Conservation (phyloP, 2,888 invertebrate genomes). For the Lycocerus yunnanus region DNA sequence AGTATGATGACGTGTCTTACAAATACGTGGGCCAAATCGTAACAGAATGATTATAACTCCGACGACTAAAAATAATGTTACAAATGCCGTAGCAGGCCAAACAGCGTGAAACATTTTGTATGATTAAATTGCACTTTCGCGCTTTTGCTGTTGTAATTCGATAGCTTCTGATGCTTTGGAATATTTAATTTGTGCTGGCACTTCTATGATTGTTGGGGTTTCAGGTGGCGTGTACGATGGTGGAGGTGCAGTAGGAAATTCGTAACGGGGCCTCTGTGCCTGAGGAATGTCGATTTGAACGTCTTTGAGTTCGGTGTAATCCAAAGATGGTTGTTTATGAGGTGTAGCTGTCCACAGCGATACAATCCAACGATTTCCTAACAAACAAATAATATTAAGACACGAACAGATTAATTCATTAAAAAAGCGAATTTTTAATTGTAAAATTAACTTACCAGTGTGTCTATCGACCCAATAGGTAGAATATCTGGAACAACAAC, state of each 20-base stretch:
- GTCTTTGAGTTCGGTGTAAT: slow-evolving; percentile 73
- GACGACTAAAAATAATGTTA: slow-evolving; percentile 72
- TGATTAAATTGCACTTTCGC: slow-evolving; percentile 77
- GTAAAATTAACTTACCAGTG: slow-evolving; percentile 64
- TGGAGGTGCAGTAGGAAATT: slow-evolving; percentile 46
- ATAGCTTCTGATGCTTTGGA: slow-evolving; percentile 37
- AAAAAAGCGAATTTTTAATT: neutral
- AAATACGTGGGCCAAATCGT: slow-evolving; percentile 74
- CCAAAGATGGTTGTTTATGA: slow-evolving; percentile 79
- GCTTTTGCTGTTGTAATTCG: slow-evolving; percentile 68
- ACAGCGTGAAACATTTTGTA: slow-evolving; percentile 65
- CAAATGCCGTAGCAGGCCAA: slow-evolving; percentile 76
- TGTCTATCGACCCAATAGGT: slow-evolving; percentile 83
- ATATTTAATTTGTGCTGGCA: slow-evolving; percentile 10
- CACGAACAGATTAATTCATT: neutral
- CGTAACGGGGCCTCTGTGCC: slow-evolving; percentile 50
- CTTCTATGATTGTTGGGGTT: neutral
- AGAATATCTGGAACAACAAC: slow-evolving; percentile 80
- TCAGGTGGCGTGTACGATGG: slow-evolving; percentile 13
- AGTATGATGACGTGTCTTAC: slow-evolving; percentile 71
- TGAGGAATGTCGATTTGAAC: slow-evolving; percentile 50
- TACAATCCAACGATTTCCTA: slow-evolving; percentile 83
- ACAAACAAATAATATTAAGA: neutral
- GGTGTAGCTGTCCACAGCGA: slow-evolving; percentile 85
- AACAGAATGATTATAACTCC: slow-evolving; percentile 76